A percentile compares a stretch with the other conserved stretches of the same genome.
phyloP scores from a whole-genome alignment of 2,113 vertebrate species.

The Benitochromis conjunctus region DNA sequence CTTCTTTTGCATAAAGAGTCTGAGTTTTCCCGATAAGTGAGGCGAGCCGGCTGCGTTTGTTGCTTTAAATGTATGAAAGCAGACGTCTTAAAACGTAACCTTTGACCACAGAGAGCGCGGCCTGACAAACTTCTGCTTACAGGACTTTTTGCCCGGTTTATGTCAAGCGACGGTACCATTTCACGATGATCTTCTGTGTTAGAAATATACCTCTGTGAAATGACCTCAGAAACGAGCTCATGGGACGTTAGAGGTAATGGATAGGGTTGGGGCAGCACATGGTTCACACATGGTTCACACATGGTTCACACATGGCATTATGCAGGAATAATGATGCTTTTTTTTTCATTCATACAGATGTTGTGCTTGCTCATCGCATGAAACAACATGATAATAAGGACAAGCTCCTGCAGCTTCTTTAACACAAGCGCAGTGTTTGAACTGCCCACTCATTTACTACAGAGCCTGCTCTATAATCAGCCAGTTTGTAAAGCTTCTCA shows the following conservation, averaged over 20 bases:
- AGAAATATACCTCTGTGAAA: not conserved
- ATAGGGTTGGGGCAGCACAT: not conserved
- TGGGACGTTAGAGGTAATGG: fast-evolving
- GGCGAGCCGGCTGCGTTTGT: not conserved
- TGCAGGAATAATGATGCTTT: not conserved
- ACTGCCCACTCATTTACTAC: fast-evolving
- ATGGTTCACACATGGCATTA: not conserved
- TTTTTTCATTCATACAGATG: not conserved
- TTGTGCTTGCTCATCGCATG: not conserved
- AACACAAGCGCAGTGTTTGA: not conserved
- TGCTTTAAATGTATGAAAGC: not conserved
- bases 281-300: no score
- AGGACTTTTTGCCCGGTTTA: not conserved
- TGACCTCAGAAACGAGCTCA: fast-evolving
- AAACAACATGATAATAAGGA: not conserved
- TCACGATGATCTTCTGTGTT: not conserved
- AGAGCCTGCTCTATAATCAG: not conserved
- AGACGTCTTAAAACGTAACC: not conserved
- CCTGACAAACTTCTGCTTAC: not conserved
- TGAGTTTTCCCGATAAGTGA: not conserved
- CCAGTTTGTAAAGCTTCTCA: not conserved
- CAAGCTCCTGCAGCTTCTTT: not conserved
- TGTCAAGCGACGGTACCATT: fast-evolving
- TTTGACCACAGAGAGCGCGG: not conserved
- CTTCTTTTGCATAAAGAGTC: not conserved